Evolutionary conservation across 1,140 invertebrate species (phyloP).

Genomic region (Anthonomus grandis): DNA sequence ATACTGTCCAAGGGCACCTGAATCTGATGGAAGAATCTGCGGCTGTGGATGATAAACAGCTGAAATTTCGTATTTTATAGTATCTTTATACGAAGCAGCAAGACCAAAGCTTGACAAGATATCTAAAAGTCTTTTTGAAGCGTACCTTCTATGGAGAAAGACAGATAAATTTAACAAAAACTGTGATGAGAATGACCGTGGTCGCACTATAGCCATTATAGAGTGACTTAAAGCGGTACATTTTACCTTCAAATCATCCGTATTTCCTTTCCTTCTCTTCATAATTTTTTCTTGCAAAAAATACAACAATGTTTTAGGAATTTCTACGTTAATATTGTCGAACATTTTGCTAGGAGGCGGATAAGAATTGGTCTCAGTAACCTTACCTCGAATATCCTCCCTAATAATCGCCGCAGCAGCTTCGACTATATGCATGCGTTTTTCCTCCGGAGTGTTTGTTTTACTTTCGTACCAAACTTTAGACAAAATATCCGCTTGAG

Average conservation of each 20-base stretch:
- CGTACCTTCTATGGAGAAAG: constrained; percentile 45
- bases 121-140: constrained; percentile 38
- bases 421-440: constrained; percentile 13
- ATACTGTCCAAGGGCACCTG: constrained; percentile 44
- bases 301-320: background rate
- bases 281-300: constrained; percentile 12
- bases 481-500: background rate
- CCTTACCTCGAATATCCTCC: constrained; percentile 16
- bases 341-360: constrained; percentile 1
- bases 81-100: constrained; percentile 44
- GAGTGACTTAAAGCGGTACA: constrained; percentile 35
- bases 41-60: constrained; percentile 44
- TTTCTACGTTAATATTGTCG: constrained; percentile 4
- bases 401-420: constrained; percentile 13
- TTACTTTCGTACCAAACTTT: constrained; percentile 6
- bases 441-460: background rate
- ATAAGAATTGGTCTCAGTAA: constrained; percentile 4
- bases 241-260: constrained; percentile 43
- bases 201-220: constrained; percentile 47
- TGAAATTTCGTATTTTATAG: constrained; percentile 42
- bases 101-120: constrained; percentile 39
- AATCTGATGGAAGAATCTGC: constrained; percentile 44
- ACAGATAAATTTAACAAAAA: constrained; percentile 42
- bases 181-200: constrained; percentile 43
- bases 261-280: constrained; percentile 38